A percentile compares a stretch with the other conserved stretches of the same genome.
Conservation (phyloP, 2,797 vertebrate species). For the Champsocephalus gunnari region DNA sequence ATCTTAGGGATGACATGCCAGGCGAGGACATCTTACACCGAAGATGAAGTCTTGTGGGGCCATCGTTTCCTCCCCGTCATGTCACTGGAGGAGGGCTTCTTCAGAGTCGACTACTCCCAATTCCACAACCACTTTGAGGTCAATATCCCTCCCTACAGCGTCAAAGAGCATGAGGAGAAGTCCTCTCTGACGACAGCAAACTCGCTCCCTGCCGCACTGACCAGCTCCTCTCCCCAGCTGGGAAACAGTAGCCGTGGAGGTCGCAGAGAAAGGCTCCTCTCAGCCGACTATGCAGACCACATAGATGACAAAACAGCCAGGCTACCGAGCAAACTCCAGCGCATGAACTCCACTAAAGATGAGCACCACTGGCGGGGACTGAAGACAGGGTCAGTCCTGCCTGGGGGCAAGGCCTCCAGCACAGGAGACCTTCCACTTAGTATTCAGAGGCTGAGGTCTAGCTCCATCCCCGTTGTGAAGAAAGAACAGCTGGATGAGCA, state of each 20-base stretch:
- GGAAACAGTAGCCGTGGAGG: slow-evolving; percentile 64
- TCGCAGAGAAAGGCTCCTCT: slow-evolving; percentile 84
- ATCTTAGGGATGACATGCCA: slow-evolving; percentile 91
- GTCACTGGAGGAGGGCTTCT: slow-evolving; percentile 93
- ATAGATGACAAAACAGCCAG: slow-evolving; percentile 77
- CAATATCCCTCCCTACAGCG: slow-evolving; percentile 88
- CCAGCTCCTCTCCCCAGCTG: slow-evolving; percentile 68
- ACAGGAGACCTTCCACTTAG: slow-evolving; percentile 86
- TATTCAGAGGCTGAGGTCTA: slow-evolving; percentile 82
- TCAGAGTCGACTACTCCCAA: slow-evolving; percentile 92
- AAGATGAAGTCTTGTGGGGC: slow-evolving; percentile 92
- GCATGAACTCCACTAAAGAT: slow-evolving; percentile 86
- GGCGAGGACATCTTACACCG: slow-evolving; percentile 92
- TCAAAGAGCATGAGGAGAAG: slow-evolving; percentile 91
- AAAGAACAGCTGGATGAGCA: slow-evolving; percentile 79
- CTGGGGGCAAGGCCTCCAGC: slow-evolving; percentile 84
- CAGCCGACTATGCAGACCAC: slow-evolving; percentile 80
- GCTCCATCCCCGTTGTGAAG: slow-evolving; percentile 75
- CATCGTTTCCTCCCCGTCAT: slow-evolving; percentile 92
- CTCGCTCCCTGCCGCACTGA: slow-evolving; percentile 63
- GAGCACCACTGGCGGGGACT: slow-evolving; percentile 76
- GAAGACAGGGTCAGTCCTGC: slow-evolving; percentile 70
- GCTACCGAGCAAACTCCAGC: slow-evolving; percentile 87
- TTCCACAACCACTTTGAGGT: slow-evolving; percentile 93
- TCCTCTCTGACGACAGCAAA: slow-evolving; percentile 81